Evolutionary conservation across 2,797 vertebrate species (phyloP), one percentile per base, ranked within the genome.

Genomic region (Helostoma temminkii): DNA sequence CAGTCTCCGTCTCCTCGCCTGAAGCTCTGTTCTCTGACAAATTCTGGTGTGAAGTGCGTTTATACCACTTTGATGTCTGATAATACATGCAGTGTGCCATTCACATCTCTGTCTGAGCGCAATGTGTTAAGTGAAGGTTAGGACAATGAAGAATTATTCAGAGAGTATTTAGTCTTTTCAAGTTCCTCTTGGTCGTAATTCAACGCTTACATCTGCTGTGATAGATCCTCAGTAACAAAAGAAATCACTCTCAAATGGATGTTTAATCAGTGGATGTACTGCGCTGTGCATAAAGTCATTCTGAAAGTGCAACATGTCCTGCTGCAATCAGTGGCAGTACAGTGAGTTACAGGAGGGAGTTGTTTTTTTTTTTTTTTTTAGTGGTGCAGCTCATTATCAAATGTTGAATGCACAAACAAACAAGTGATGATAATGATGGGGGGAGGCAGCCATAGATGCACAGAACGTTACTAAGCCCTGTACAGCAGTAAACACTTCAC

Each of bases 261-360:
- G 19, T 25, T 11, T 42, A 34, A 34, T 60, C 32, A 16, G 43
- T 63, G 12, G 19, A 32, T 26, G 41, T 1, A 14, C 22, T 37
- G 46, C 39, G 63, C 19, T 37, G 14, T 21, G 49, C 42, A 77
- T 56, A 48, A 3, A 74, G 24, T 34, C 47, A 6, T 24, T 62
- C 49, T 55, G 21, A 57, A 58, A 9, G 34, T 6, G 39, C 22
- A 18, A 32, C 37, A 42, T 10, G n/a, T n/a, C n/a, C n/a, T n/a
- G n/a, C n/a, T n/a, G n/a, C n/a, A 30, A 30, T 30, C 28, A 30
- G 28, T 30, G 28, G n/a, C n/a, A n/a, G n/a, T n/a, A n/a, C 28
- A 30, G 28, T 30, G 36, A 37, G 36, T n/a, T n/a, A n/a, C n/a
- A n/a, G n/a, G n/a, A n/a, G n/a, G n/a, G n/a, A n/a, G n/a, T n/a